Percentiles rank a stretch among this genome's conserved stretches.
phyloP scores from a whole-genome alignment of 2,113 vertebrate species.

The Channa maculata region DNA sequence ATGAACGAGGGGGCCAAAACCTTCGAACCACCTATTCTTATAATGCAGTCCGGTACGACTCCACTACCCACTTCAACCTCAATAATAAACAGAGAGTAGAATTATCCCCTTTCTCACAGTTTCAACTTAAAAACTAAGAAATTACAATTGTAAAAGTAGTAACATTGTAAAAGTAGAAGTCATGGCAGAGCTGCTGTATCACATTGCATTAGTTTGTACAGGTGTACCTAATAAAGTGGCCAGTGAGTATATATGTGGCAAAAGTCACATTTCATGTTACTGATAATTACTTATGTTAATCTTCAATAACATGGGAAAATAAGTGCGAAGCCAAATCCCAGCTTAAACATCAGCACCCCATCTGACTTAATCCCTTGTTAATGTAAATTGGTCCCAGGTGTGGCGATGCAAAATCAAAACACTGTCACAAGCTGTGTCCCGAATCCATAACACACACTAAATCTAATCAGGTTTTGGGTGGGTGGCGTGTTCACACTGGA shows the following conservation, averaged over 20 bases:
- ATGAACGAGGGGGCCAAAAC: no score
- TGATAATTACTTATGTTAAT: neutral
- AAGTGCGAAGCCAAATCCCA: neutral
- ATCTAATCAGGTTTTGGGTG: neutral
- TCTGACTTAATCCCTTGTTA: slow-evolving; percentile 17
- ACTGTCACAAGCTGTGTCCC: slow-evolving; percentile 3
- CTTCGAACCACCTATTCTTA: no score
- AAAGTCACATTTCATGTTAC: neutral
- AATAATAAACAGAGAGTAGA: no score
- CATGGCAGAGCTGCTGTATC: no score
- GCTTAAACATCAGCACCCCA: slow-evolving; percentile 12
- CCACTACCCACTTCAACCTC: no score
- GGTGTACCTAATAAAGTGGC: no score
- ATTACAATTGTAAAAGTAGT: no score
- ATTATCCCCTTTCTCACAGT: no score
- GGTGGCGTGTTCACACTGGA: neutral
- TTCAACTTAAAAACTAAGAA: no score
- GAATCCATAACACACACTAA: neutral
- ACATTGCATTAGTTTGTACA: no score
- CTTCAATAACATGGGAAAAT: neutral
- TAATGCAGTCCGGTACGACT: no score
- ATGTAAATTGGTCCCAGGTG: neutral
- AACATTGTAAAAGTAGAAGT: no score
- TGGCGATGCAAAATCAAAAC: slow-evolving; percentile 9
- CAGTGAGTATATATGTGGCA: neutral